Evolutionary conservation across 2,113 vertebrate genomes (phyloP), one percentile per base, ranked within the genome.

Genomic region (Petroica traversi): DNA sequence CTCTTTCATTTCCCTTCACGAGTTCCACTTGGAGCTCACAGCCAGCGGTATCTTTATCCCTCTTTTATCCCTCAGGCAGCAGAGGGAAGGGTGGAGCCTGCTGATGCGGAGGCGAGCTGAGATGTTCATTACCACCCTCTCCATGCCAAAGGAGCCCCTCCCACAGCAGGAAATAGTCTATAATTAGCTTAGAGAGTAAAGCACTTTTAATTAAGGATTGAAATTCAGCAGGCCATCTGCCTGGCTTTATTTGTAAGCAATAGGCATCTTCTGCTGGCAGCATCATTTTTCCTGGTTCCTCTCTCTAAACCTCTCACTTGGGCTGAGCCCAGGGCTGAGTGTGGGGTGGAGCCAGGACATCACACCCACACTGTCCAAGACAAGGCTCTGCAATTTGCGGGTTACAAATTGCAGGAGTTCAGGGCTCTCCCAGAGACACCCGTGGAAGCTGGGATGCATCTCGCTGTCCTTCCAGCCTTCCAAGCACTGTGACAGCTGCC

Each of bases 181-280:
- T 92, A 93, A 96, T 96, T 94, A 95, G 66, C 87, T 92, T 19
- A 85, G 89, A 92, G 91, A 91, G 85, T 85, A 96, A 87, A 95
- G 52, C 34, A 46, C 61, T 92, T 95, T 93, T 95, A 95, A 94
- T 92, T 91, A 96, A 91, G 57, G 80, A 87, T 31, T 89, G 55
- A 89, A 94, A 95, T 89, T 78, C 87, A 91, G 64, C 77, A 91
- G 91, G 34, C 87, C 93, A 92, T 95, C 93, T 97, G 95, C 80
- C 91, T 38, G 49, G 45, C 49, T 95, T 93, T 89, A 78, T 93
- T 87, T 91, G 66, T 72, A 91, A 92, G 77, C 80, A 91, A 78
- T 8, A 95, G 69, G 14, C 73, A 40, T 78, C 86, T 93, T 92
- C 69, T 87, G 36, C 77, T 91, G 67, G 92, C 76, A 92, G 45